Evolutionary conservation across 2,113 vertebrate species (phyloP).

Genomic region (Ciconia maguari): DNA sequence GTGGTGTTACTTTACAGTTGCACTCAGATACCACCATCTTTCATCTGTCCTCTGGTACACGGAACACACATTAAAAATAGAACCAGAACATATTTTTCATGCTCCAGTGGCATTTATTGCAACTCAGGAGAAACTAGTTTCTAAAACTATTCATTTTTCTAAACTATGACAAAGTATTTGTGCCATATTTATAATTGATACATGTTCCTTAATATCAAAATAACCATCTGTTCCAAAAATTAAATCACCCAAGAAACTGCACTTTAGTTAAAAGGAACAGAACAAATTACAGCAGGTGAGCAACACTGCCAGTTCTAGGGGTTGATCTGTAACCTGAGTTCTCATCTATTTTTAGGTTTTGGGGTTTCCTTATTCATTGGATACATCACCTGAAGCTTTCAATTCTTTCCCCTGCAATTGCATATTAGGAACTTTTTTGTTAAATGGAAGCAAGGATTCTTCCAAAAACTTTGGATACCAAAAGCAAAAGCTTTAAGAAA

Average conservation of each 20-base stretch:
- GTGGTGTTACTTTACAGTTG: constrained; percentile 29
- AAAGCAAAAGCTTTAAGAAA: not conserved
- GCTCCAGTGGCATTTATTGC: not conserved
- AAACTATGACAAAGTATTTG: not conserved
- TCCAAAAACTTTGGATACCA: not conserved
- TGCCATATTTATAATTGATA: not conserved
- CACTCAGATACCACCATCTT: not conserved
- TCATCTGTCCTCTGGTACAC: not conserved
- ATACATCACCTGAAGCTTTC: not conserved
- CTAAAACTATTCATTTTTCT: not conserved
- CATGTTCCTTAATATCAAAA: not conserved
- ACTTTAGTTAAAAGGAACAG: not conserved
- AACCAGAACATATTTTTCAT: constrained; percentile 4
- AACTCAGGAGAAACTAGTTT: not conserved
- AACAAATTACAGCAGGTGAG: not conserved
- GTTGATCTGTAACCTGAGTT: not conserved
- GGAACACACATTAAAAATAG: constrained; percentile 45
- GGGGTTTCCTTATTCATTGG: not conserved
- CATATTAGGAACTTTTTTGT: not conserved
- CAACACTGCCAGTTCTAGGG: not conserved
- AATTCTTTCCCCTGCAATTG: not conserved
- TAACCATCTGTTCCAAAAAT: not conserved
- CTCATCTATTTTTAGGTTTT: not conserved
- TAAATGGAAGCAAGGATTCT: not conserved
- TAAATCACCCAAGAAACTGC: not conserved